A percentile compares a stretch with the other conserved stretches of the same genome.
Conservation (phyloP, 2,113 vertebrate genomes). For the Psettodes erumei region DNA sequence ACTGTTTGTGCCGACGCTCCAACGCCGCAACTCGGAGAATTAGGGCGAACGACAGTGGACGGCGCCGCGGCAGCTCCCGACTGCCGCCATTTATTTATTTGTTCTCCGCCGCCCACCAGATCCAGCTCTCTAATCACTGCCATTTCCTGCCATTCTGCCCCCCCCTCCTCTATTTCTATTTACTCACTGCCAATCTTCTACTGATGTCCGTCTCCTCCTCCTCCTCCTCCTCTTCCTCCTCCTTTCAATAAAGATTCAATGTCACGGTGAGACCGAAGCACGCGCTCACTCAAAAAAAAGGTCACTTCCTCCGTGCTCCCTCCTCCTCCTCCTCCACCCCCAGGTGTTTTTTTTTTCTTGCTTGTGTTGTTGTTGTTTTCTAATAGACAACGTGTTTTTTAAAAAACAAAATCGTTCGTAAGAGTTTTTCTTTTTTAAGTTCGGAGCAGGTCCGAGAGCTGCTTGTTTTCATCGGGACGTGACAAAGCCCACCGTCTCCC, state of each 20-base stretch:
- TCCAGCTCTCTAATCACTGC: slow-evolving; percentile 68
- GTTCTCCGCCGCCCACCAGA: slow-evolving; percentile 7
- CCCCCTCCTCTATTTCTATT: slow-evolving; percentile 31
- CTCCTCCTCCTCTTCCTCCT: not conserved
- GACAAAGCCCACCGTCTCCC: slow-evolving; percentile 73
- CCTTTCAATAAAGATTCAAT: slow-evolving; percentile 42
- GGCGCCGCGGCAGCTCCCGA: slow-evolving; percentile 41
- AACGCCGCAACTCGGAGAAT: too few species aligned
- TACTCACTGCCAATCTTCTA: slow-evolving; percentile 55
- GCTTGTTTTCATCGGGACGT: slow-evolving; percentile 74
- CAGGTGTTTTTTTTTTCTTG: slow-evolving; percentile 37
- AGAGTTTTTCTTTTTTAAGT: slow-evolving; percentile 54
- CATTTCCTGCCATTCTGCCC: slow-evolving; percentile 23
- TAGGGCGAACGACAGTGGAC: too few species aligned
- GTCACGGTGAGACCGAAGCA: slow-evolving; percentile 40
- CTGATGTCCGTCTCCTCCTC: slow-evolving; percentile 18
- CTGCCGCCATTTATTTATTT: not conserved
- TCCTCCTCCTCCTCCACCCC: not conserved
- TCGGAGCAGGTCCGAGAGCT: slow-evolving; percentile 68
- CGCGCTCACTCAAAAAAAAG: slow-evolving; percentile 39
- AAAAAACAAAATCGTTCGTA: slow-evolving; percentile 39
- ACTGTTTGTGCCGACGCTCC: slow-evolving; percentile 62
- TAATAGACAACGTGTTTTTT: slow-evolving; percentile 64
- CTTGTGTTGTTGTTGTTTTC: slow-evolving; percentile 66
- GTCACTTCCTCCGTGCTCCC: slow-evolving; percentile 10